Evolutionary conservation across 2,113 vertebrate species (phyloP).

Genomic region (Chelonoidis abingdonii): DNA sequence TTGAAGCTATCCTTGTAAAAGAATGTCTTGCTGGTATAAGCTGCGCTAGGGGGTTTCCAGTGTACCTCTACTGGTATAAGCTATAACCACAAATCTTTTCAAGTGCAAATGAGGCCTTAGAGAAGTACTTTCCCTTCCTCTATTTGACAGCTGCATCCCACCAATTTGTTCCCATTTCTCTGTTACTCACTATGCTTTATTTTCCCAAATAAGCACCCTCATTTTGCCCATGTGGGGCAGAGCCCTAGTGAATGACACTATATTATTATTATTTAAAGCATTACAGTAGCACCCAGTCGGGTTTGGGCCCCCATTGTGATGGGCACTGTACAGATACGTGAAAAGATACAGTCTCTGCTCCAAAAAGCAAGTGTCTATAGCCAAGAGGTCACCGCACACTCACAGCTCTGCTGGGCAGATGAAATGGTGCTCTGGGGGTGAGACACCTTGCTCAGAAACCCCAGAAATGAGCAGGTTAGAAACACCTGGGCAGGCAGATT

Average conservation of each 20-base stretch:
- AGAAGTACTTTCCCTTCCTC: background rate
- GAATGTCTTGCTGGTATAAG: background rate
- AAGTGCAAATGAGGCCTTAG: background rate
- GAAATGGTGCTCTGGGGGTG: background rate
- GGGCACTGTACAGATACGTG: background rate
- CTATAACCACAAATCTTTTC: accelerated
- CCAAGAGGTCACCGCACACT: accelerated
- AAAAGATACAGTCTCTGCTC: background rate
- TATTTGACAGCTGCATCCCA: accelerated
- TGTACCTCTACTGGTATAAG: background rate
- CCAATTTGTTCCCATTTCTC: background rate
- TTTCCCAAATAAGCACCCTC: background rate
- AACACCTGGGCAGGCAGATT: background rate
- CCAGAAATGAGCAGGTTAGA: accelerated
- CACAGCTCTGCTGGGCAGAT: background rate
- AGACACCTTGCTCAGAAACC: background rate
- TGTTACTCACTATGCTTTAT: background rate
- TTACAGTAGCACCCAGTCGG: background rate
- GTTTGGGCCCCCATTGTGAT: background rate
- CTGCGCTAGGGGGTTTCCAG: background rate
- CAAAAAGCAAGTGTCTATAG: accelerated
- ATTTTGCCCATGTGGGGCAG: background rate
- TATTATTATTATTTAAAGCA: background rate
- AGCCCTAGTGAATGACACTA: background rate
- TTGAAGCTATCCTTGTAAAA: background rate